phyloP scores from a whole-genome alignment of 1,140 invertebrate species.

The Camponotus floridanus region DNA sequence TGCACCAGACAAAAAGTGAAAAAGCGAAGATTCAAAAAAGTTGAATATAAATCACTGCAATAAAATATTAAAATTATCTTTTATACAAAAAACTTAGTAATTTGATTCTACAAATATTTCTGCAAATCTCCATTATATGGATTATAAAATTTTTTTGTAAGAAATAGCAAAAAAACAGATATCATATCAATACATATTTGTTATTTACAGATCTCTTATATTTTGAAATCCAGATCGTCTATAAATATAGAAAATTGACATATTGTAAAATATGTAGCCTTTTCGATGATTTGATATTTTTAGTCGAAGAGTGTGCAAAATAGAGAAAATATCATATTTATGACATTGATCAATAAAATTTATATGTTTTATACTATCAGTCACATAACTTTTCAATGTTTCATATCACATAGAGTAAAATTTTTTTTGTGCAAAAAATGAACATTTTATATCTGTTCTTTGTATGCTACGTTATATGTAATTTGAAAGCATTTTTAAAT shows the following conservation, averaged over 20 bases:
- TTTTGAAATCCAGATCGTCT: not conserved
- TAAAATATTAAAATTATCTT: slow-evolving; percentile 34
- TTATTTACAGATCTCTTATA: slow-evolving; percentile 1
- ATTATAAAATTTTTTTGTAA: not conserved
- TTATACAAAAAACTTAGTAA: not conserved
- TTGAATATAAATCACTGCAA: slow-evolving; percentile 11
- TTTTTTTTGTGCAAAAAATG: slow-evolving; percentile 9
- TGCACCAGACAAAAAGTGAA: too few relatives aligned
- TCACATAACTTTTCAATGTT: not conserved
- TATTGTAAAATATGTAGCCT: not conserved
- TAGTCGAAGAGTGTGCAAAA: not conserved
- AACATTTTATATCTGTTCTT: slow-evolving; percentile 37
- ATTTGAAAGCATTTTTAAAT: slow-evolving; percentile 34
- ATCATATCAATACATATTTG: not conserved
- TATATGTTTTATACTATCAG: slow-evolving; percentile 32
- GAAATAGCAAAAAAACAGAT: slow-evolving; percentile 3
- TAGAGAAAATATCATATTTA: slow-evolving; percentile 30
- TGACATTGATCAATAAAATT: slow-evolving; percentile 28
- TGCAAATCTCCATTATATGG: not conserved
- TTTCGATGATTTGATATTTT: slow-evolving; percentile 18
- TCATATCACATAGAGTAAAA: not conserved
- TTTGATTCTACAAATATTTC: slow-evolving; percentile 10
- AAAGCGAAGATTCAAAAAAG: not conserved
- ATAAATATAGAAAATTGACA: slow-evolving; percentile 25
- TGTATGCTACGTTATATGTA: slow-evolving; percentile 20